These are phyloP conservation scores for Porites evermanni DNA, from an alignment of 92 coral and sea anemone genomes.

Conservation along the genomic window DNA sequence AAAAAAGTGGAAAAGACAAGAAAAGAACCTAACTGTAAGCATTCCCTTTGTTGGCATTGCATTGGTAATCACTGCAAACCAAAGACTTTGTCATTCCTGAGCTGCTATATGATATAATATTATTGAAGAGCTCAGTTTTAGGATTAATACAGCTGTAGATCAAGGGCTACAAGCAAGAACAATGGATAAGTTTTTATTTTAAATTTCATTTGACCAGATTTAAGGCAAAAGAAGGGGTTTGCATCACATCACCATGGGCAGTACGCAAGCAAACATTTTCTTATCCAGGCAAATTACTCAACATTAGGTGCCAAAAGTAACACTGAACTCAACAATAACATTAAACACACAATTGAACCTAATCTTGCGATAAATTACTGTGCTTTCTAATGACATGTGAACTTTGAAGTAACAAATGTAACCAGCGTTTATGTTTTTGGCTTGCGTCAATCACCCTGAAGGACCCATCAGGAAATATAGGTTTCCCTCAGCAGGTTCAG, in stretches of 20 bases:
- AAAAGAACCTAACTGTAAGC: slow-evolving; percentile 54
- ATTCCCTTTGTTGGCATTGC: slow-evolving; percentile 42
- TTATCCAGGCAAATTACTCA: neutral
- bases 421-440: too few species aligned
- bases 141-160: neutral
- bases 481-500: too few species aligned
- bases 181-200: neutral
- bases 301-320: neutral
- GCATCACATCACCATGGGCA: too few species aligned
- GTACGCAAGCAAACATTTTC: neutral
- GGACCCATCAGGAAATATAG: too few species aligned
- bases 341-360: neutral
- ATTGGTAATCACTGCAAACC: slow-evolving; percentile 58
- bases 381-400: too few species aligned
- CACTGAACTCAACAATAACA: slow-evolving; percentile 32
- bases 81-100: slow-evolving; percentile 47
- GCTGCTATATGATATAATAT: slow-evolving; percentile 15
- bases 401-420: too few species aligned
- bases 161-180: neutral
- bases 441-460: too few species aligned
- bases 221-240: too few species aligned
- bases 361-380: neutral
- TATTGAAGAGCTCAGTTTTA: slow-evolving; percentile 31
- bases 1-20: slow-evolving; percentile 23
- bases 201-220: neutral